A percentile compares a stretch with the other conserved stretches of the same genome.
These are phyloP conservation scores for Cantharis lateralis DNA, from an alignment of 2,888 invertebrate species.

Conservation along the genomic window DNA sequence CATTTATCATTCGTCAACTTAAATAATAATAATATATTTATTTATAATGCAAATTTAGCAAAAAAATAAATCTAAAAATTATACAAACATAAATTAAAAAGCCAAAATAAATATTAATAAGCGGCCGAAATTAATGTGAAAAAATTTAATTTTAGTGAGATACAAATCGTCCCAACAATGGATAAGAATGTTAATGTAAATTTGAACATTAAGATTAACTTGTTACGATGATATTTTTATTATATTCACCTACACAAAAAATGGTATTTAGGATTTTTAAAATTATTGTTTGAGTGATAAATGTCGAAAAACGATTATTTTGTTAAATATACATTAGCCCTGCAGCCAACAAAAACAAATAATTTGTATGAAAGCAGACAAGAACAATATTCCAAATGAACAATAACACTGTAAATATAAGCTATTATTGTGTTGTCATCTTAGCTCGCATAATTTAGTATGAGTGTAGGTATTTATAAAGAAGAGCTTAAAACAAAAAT, in stretches of 20 bases:
- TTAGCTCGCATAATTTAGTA: constrained; percentile 17
- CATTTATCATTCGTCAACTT: not conserved
- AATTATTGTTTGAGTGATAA: constrained; percentile 27
- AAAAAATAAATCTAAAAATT: not conserved
- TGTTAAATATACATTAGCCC: constrained; percentile 28
- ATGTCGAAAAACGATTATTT: constrained; percentile 32
- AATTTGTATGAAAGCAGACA: constrained; percentile 35
- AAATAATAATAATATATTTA: not conserved
- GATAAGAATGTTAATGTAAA: not conserved
- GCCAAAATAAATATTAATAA: not conserved
- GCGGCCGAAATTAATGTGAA: not conserved
- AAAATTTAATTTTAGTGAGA: not conserved
- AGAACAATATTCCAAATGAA: constrained; percentile 34
- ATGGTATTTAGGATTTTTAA: constrained; percentile 19
- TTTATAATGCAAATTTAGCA: not conserved
- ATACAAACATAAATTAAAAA: not conserved
- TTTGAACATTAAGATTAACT: constrained; percentile 5
- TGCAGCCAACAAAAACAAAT: constrained; percentile 36
- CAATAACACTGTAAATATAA: constrained; percentile 33
- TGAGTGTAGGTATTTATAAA: constrained; percentile 24
- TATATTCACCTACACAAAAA: constrained; percentile 16
- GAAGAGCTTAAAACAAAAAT: constrained; percentile 23
- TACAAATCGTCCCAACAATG: not conserved
- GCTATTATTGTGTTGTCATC: constrained; percentile 34
- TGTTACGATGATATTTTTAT: constrained; percentile 21